These are phyloP conservation scores for Neoniphon sammara DNA, from an alignment of 2,797 vertebrate genomes.

Conservation along the genomic window DNA sequence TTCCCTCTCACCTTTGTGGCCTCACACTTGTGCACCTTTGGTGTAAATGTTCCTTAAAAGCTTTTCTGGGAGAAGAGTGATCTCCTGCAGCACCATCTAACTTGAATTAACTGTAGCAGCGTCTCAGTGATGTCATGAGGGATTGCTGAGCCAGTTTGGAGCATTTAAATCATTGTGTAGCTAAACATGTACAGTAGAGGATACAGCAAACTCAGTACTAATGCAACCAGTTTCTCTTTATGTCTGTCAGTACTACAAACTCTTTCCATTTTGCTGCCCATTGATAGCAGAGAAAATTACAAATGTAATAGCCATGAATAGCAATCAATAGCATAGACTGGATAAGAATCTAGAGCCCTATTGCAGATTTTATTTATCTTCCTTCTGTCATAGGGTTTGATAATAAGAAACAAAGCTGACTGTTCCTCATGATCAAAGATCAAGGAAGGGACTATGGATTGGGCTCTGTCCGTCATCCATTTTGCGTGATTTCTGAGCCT, in stretches of 20 bases:
- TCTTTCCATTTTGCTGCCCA: neutral
- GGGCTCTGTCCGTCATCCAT: too few species aligned
- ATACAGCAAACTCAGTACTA: too few species aligned
- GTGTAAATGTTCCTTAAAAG: conserved; percentile 64
- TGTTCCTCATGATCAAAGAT: too few species aligned
- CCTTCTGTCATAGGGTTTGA: neutral
- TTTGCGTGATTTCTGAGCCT: too few species aligned
- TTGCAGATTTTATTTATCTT: neutral
- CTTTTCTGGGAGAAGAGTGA: conserved; percentile 28
- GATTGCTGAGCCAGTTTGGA: conserved; percentile 23
- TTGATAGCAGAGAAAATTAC: neutral
- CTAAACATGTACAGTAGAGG: conserved; percentile 10
- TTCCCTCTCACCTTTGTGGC: conserved; percentile 59
- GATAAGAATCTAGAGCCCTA: neutral
- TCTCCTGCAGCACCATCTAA: conserved; percentile 54
- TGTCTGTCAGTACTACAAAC: neutral
- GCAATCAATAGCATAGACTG: neutral
- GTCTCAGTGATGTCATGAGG: conserved; percentile 26
- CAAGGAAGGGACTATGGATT: too few species aligned
- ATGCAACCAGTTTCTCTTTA: neutral
- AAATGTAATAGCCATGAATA: neutral
- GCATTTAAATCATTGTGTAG: conserved; percentile 44
- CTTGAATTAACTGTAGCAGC: conserved; percentile 56
- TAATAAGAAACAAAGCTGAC: too few species aligned
- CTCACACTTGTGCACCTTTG: conserved; percentile 18